These are phyloP conservation scores for Neolamprologus devosi DNA, from an alignment of 2,113 vertebrate species.

Conservation along the genomic window DNA sequence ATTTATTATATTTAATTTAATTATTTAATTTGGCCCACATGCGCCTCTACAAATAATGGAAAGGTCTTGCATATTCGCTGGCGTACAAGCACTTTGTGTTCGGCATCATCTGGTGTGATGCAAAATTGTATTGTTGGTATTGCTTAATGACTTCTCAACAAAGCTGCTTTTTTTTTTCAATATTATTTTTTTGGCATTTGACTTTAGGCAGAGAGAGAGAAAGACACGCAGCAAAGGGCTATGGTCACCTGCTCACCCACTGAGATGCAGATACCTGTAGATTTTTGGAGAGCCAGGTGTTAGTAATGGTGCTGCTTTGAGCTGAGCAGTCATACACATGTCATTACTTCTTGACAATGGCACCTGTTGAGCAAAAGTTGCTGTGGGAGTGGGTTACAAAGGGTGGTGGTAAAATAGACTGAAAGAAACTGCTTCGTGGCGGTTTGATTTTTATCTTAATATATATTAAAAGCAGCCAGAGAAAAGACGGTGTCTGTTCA, in stretches of 20 bases:
- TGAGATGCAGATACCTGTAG: not conserved
- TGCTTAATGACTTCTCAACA: not conserved
- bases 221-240: not conserved
- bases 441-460: not conserved
- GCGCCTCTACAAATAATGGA: not conserved
- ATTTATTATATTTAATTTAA: no score
- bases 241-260: not conserved
- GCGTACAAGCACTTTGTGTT: not conserved
- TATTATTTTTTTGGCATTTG: not conserved
- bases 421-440: not conserved
- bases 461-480: not conserved
- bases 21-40: not conserved
- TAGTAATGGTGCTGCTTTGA: not conserved
- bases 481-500: not conserved
- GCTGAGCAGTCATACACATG: not conserved
- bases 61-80: not conserved
- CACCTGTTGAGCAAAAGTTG: not conserved
- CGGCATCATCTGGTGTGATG: not conserved
- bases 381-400: not conserved
- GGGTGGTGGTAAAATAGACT: not conserved
- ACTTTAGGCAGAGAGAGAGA: not conserved
- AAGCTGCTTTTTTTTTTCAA: rapidly evolving
- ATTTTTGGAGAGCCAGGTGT: not conserved
- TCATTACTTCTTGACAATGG: not conserved
- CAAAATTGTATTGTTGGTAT: not conserved